These are phyloP conservation scores for Saguinus midas DNA, from an alignment of 2,113 vertebrate species.

Conservation along the genomic window DNA sequence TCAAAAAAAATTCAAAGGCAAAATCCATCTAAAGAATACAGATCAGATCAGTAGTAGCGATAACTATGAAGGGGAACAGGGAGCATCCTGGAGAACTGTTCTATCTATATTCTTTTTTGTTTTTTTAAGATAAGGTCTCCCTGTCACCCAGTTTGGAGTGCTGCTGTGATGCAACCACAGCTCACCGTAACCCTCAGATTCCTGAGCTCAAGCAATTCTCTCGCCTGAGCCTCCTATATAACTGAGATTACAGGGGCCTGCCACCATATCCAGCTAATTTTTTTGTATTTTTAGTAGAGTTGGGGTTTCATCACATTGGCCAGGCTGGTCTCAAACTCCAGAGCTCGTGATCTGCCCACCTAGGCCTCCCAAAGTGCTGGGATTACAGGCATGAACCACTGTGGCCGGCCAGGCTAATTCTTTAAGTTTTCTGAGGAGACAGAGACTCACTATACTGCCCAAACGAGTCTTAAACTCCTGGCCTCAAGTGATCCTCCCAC, in stretches of 20 bases:
- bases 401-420: not conserved
- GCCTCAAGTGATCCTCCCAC: not conserved
- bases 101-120: too few species aligned
- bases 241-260: too few species aligned
- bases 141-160: too few species aligned
- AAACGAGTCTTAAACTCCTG: not conserved
- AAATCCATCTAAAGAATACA: not conserved
- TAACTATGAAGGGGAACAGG: fast-evolving
- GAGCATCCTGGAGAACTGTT: fast-evolving
- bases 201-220: too few species aligned
- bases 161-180: too few species aligned
- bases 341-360: not conserved
- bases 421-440: not conserved
- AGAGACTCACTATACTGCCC: not conserved
- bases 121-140: too few species aligned
- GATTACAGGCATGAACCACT: not conserved
- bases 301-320: not conserved
- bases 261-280: too few species aligned
- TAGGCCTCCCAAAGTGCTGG: not conserved
- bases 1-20: too few species aligned
- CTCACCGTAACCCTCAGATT: too few species aligned
- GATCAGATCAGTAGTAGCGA: not conserved
- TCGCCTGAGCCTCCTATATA: too few species aligned
- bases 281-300: not conserved
- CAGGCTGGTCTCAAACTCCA: not conserved